Percentiles rank a stretch among this genome's conserved stretches.
These are phyloP conservation scores for Drosophila sp. DNA, from an alignment of 1,140 invertebrate species.

Conservation along the genomic window DNA sequence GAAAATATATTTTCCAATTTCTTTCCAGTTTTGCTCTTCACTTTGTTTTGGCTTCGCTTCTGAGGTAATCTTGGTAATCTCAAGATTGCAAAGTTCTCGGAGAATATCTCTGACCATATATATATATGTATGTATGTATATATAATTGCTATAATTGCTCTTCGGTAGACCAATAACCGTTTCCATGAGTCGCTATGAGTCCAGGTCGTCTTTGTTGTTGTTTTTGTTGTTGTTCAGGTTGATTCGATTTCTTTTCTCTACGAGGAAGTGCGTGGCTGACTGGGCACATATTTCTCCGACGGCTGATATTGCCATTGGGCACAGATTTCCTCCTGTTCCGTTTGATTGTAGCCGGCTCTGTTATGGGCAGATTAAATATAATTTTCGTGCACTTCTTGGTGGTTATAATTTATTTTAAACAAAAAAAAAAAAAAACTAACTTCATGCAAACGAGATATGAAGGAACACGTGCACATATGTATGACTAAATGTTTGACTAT, in stretches of 20 bases:
- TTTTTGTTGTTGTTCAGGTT: background rate
- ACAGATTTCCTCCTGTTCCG: constrained; percentile 85
- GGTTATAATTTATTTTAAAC: constrained; percentile 42
- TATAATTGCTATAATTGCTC: constrained; percentile 32
- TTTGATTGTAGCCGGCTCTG: constrained; percentile 85
- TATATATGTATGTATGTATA: constrained; percentile 14
- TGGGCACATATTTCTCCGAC: constrained; percentile 86
- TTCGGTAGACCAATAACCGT: constrained; percentile 48
- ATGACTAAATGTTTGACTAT: constrained; percentile 41
- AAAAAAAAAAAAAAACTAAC: constrained; percentile 13
- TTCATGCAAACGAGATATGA: constrained; percentile 25
- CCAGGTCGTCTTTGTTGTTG: constrained; percentile 26
- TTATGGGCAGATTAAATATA: background rate
- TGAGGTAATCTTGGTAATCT: constrained; percentile 16
- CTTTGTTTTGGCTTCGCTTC: constrained; percentile 34
- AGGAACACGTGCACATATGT: constrained; percentile 42
- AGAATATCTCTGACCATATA: constrained; percentile 17
- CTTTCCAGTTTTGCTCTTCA: constrained; percentile 30
- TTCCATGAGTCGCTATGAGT: constrained; percentile 32
- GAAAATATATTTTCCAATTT: constrained; percentile 63
- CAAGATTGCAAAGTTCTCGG: constrained; percentile 24
- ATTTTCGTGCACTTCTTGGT: constrained; percentile 17
- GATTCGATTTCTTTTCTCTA: constrained; percentile 23
- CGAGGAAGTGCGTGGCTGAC: constrained; percentile 70
- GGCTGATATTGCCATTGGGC: constrained; percentile 87